Evolutionary conservation across 2,888 invertebrate genomes (phyloP).

Genomic region (Nomada fucata): DNA sequence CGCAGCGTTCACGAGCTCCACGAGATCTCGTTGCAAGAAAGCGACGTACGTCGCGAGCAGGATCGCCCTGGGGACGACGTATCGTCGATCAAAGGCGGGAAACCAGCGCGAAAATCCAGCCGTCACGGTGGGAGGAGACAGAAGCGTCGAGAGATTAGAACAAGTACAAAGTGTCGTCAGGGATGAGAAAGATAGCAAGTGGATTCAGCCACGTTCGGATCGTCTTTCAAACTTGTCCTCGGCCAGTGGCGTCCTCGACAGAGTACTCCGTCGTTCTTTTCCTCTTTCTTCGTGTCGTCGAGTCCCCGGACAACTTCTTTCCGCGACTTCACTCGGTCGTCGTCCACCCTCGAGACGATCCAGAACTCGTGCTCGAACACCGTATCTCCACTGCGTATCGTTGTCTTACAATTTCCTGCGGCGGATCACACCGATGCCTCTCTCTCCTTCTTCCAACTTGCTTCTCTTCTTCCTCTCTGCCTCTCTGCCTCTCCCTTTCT

Average conservation of each 20-base stretch:
- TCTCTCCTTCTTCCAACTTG: slow-evolving; percentile 58
- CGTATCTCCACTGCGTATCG: slow-evolving; percentile 60
- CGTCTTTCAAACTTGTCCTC: slow-evolving; percentile 68
- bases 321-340: neutral
- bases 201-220: slow-evolving; percentile 71
- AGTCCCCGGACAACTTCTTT: slow-evolving; percentile 20
- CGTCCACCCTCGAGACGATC: slow-evolving; percentile 51
- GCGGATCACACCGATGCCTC: slow-evolving; percentile 42
- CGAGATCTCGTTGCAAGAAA: slow-evolving; percentile 17
- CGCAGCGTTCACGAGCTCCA: slow-evolving; percentile 42
- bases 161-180: slow-evolving; percentile 21
- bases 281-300: slow-evolving; percentile 46
- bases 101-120: neutral
- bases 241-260: slow-evolving; percentile 47
- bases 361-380: slow-evolving; percentile 50
- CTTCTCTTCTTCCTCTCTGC: slow-evolving; percentile 56
- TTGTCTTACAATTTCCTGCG: slow-evolving; percentile 56
- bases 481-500: slow-evolving; percentile 69
- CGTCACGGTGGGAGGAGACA: neutral
- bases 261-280: slow-evolving; percentile 30
- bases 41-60: neutral
- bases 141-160: slow-evolving; percentile 26
- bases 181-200: slow-evolving; percentile 51
- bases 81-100: neutral
- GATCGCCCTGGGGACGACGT: neutral